Evolutionary conservation across 37 sponge, comb jelly and placozoan species (phyloP), one percentile per base, ranked within the genome.

Genomic region (Petrosia ficiformis): DNA sequence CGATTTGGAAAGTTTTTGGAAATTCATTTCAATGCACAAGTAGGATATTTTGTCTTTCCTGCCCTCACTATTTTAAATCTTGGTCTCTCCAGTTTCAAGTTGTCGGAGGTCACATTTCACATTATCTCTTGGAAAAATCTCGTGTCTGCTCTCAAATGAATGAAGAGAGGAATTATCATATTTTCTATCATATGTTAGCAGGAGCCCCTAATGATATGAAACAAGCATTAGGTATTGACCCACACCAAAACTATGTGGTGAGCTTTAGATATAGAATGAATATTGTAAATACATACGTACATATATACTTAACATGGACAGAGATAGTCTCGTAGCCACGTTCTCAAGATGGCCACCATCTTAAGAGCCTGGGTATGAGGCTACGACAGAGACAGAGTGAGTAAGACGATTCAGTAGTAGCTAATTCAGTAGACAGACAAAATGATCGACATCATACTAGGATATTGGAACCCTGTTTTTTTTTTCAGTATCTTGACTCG

Each of bases 51-150:
- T n/a, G n/a, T n/a, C 11, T 31, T 36, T 5, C 4, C 2, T 42
- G 59, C 4, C n/a, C n/a, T n/a, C 8, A n/a, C 16, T 28, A 8
- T 21, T 39, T 5, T 2, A 42, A 6, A 11, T 35, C 24, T 6
- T 42, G 37, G 19, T 3, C 2, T 11, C 3, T 19, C 22, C 70
- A 95, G 95, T 86, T 77, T 59, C 68, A 83, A 39, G 93, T 97
- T 1, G 95, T 97, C 2, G 98, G 98, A 28, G 98, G 98, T 0
- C 79, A 79, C 77, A 86, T 97, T 44, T 94, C 92, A 21, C 95
- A 94, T 68, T 97, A 97, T 61, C 77, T 97, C 59, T 83, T 97
- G 78, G 98, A 97, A 82, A 97, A 92, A 75, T 97, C 98, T 44
- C 79, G 98, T 16, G 82, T 97, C 26, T 88, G 89, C 64, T 73